Evolutionary conservation across 1,140 invertebrate species (phyloP), one percentile per base, ranked within the genome.

Genomic region (Drosophila pseudoananassae): DNA sequence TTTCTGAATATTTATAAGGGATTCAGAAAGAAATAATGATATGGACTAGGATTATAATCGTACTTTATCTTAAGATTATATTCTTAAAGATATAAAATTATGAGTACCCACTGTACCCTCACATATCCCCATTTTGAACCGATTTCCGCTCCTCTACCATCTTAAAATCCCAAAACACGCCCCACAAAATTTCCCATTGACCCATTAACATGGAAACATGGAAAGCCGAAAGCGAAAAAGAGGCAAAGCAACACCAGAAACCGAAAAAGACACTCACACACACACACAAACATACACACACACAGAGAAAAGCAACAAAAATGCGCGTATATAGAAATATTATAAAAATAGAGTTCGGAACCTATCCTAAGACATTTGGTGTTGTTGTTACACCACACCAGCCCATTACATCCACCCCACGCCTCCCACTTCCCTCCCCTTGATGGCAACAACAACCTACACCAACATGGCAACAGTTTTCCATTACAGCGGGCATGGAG

Each of bases 401-500:
- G n/a, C 43, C 40, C 31, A 31, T 51, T 45, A 25, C 40, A 14
- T 43, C 40, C 40, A 17, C 4, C 40, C 40, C 40, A n/a, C 8
- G 8, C 31, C 31, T 3, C 40, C 40, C 8, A 3, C 31, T 9
- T 3, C 40, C 40, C n/a, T 51, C 9, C 33, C 58, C 20, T 46
- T 46, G 68, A 27, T 49, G 54, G 20, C 46, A 55, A 54, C 56
- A 59, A 64, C 58, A 82, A 76, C 76, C 76, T 84, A 74, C 73
- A 80, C 58, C 81, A 81, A 87, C 82, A 87, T 87, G 82, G 81
- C 77, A 81, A 85, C 77, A 85, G 69, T 87, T 85, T 81, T 85
- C 64, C 77, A 78, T 85, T 85, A 80, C 80, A 76, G 54, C 76
- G 45, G 54, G 51, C 57, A 76, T 29, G 12, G 29, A 47, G 45